Conservation (phyloP, 2,888 invertebrate species). For the Acleris literana region DNA sequence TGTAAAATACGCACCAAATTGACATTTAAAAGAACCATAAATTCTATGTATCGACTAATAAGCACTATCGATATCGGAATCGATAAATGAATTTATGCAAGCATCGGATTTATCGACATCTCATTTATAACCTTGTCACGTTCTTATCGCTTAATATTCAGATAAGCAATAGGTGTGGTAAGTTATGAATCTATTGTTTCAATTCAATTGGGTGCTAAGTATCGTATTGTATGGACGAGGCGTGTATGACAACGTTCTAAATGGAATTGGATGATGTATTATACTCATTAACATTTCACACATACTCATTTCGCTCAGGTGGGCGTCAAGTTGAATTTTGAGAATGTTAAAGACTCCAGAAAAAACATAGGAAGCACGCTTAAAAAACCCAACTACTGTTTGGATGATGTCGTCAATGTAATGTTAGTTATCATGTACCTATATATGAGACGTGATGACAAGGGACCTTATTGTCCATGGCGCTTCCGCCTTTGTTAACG, state of each 20-base stretch:
- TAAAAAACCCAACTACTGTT: too few relatives aligned
- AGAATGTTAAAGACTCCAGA: too few relatives aligned
- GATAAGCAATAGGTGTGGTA: conserved; percentile 48
- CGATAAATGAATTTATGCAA: conserved; percentile 39
- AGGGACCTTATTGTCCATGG: too few relatives aligned
- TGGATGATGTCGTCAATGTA: too few relatives aligned
- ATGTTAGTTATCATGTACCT: too few relatives aligned
- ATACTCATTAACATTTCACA: background rate
- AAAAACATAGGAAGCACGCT: too few relatives aligned
- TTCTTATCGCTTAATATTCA: conserved; percentile 28
- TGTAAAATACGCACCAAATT: conserved; percentile 38
- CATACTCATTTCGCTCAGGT: background rate
- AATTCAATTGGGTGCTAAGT: conserved; percentile 36
- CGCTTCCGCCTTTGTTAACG: too few relatives aligned
- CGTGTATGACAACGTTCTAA: conserved; percentile 19
- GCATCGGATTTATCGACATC: conserved; percentile 49
- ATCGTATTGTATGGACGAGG: conserved; percentile 24
- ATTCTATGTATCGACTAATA: conserved; percentile 28
- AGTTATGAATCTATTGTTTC: conserved; percentile 51
- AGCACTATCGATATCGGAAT: conserved; percentile 30
- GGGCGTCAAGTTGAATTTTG: too few relatives aligned
- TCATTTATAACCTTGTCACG: conserved; percentile 54
- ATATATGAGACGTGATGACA: too few relatives aligned
- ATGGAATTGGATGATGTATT: conserved; percentile 9
- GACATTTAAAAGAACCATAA: conserved; percentile 37